A percentile compares a stretch with the other conserved stretches of the same genome.
Evolutionary conservation across 2,113 vertebrate genomes (phyloP).

Genomic region (Cygnus buccinator): DNA sequence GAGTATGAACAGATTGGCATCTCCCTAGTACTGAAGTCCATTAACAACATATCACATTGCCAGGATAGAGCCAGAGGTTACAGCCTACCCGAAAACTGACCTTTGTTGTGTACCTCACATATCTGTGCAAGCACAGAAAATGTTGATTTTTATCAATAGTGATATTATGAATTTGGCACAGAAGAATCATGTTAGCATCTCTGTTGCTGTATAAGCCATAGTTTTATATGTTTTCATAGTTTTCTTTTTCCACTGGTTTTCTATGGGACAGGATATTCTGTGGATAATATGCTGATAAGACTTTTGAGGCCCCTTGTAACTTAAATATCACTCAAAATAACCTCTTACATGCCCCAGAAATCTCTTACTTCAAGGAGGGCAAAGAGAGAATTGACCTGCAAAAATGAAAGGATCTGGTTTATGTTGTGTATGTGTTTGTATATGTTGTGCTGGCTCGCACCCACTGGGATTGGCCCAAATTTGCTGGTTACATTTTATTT

Average conservation of each 20-base stretch:
- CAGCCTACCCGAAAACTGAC: neutral
- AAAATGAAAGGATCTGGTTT: neutral
- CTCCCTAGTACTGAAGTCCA: neutral
- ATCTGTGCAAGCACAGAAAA: neutral
- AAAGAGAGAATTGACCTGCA: neutral
- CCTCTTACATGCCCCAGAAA: neutral
- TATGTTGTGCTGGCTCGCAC: no score
- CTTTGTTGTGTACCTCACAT: neutral
- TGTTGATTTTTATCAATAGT: neutral
- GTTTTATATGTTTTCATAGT: no score
- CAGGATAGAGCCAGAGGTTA: neutral
- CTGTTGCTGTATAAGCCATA: neutral
- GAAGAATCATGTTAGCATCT: neutral
- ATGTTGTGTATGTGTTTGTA: neutral
- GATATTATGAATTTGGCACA: neutral
- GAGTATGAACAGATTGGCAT: neutral
- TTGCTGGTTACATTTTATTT: neutral
- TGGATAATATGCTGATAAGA: fast-evolving
- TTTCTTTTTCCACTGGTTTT: neutral
- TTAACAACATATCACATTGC: neutral
- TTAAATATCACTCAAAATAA: neutral
- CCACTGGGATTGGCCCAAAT: no score
- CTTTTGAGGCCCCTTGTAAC: neutral
- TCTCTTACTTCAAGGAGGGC: neutral
- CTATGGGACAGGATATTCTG: neutral